Percentiles rank a stretch among this genome's conserved stretches.
phyloP scores from a whole-genome alignment of 2,797 vertebrate species.

The Spinus olivaceus region DNA sequence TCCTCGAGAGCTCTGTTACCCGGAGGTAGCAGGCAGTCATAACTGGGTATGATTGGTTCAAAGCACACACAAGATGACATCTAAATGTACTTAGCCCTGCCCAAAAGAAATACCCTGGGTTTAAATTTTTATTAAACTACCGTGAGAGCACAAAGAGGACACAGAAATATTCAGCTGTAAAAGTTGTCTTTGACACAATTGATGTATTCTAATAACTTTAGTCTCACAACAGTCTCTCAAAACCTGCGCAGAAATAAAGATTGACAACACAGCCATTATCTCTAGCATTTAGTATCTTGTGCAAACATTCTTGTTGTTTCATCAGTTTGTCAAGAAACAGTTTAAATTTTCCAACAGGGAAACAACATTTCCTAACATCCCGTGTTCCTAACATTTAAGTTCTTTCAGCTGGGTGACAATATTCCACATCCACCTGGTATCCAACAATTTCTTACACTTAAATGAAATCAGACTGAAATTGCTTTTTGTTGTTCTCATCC shows the following conservation, averaged over 20 bases:
- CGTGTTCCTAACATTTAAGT: neutral
- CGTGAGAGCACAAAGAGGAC: neutral
- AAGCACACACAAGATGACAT: neutral
- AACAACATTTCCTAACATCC: neutral
- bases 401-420: neutral
- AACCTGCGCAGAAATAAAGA: neutral
- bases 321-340: neutral
- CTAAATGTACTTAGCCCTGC: neutral
- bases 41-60: neutral
- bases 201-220: neutral
- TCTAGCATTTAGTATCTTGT: neutral
- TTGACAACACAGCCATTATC: neutral
- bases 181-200: conserved; percentile 3
- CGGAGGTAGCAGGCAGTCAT: neutral
- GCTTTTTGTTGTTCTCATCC: neutral
- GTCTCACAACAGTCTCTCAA: neutral
- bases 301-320: neutral
- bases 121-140: neutral
- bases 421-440: neutral
- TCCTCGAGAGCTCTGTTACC: neutral
- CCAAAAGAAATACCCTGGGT: neutral
- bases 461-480: neutral
- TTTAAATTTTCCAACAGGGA: neutral
- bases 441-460: neutral
- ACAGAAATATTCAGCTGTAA: neutral